Conservation (phyloP, 2,797 vertebrate genomes). For the Scyliorhinus canicula region DNA sequence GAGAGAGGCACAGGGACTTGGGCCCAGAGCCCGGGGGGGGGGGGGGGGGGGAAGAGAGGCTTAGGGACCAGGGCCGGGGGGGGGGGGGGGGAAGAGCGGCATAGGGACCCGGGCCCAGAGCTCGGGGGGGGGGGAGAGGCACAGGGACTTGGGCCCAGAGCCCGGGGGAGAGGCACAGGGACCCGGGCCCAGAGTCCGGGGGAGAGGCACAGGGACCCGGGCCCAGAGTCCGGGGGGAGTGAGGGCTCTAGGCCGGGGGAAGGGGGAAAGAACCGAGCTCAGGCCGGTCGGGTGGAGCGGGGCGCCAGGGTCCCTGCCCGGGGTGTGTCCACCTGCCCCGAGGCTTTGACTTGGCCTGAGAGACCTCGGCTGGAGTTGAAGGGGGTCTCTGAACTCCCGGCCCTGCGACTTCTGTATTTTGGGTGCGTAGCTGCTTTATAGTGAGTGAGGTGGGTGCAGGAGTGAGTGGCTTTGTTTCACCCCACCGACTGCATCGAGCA, state of each 20-base stretch:
- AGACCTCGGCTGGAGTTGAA: not conserved
- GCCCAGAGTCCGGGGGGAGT: too few species aligned
- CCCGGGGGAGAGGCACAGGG: not conserved
- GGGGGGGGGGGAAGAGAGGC: too few species aligned
- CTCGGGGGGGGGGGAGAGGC: too few species aligned
- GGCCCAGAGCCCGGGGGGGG: too few species aligned
- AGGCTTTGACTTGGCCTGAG: not conserved
- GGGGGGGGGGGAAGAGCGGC: too few species aligned
- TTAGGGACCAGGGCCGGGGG: too few species aligned
- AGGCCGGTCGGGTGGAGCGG: too few species aligned
- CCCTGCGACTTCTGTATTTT: not conserved
- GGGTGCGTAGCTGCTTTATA: not conserved
- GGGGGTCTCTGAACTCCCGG: not conserved
- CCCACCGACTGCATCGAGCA: not conserved
- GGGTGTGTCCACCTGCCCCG: not conserved
- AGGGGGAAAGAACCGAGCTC: too few species aligned
- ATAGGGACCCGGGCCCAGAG: too few species aligned
- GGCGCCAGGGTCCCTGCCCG: not conserved
- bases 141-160: too few species aligned
- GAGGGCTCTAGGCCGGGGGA: not conserved
- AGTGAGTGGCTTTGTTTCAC: constrained; percentile 1
- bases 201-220: not conserved
- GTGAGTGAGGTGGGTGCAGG: not conserved
- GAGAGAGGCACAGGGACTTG: too few species aligned
- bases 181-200: not conserved